A percentile compares a stretch with the other conserved stretches of the same genome.
Evolutionary conservation across 2,113 vertebrate species (phyloP).

Genomic region (Aix galericulata): DNA sequence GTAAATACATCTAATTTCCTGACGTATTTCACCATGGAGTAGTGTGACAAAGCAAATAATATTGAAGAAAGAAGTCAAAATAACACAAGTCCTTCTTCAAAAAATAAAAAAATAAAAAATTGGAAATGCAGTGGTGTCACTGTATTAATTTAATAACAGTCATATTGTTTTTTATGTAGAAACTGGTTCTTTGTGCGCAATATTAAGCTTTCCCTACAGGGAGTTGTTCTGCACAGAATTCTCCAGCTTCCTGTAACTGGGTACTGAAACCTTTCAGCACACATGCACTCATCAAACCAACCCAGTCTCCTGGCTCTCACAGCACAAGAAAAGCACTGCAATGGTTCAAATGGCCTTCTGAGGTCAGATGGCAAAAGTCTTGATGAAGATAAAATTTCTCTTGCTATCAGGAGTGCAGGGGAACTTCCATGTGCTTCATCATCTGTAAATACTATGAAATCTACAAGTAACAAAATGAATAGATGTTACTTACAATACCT

Average conservation of each 20-base stretch:
- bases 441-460: background rate
- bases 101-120: background rate
- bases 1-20: background rate
- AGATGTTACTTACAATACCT: background rate
- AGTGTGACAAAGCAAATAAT: background rate
- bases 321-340: fast-evolving
- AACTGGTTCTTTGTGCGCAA: background rate
- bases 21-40: background rate
- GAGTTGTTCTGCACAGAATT: background rate
- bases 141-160: background rate
- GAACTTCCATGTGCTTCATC: background rate
- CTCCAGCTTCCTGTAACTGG: background rate
- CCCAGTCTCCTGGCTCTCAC: background rate
- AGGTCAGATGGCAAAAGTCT: background rate
- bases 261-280: background rate
- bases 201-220: background rate
- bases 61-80: background rate
- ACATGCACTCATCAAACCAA: background rate
- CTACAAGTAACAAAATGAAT: background rate
- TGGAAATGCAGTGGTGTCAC: background rate
- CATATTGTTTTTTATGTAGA: background rate
- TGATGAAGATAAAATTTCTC: background rate
- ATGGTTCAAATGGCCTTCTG: background rate
- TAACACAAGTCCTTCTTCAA: background rate
- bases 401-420: background rate